These are phyloP conservation scores for Chymomyza costata DNA, from an alignment of 1,140 invertebrate species.

Conservation along the genomic window DNA sequence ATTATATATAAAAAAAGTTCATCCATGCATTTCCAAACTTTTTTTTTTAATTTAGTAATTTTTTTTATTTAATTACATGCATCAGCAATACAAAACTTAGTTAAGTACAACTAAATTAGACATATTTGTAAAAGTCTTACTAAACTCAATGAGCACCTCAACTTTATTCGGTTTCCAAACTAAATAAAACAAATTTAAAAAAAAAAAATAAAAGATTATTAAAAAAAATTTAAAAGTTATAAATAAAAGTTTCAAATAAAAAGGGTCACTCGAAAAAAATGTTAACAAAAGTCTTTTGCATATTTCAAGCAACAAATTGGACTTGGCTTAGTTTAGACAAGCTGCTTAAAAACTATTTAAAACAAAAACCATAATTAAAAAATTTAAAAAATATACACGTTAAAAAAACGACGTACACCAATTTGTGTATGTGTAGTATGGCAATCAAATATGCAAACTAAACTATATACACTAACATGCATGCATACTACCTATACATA, in stretches of 20 bases:
- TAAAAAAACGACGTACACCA: too few species aligned
- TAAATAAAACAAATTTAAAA: constrained; percentile 8
- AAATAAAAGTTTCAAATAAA: constrained; percentile 13
- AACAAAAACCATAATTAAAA: too few species aligned
- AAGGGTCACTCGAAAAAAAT: constrained; percentile 9
- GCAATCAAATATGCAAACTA: too few species aligned
- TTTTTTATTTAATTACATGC: constrained; percentile 21
- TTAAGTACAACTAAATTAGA: constrained; percentile 20
- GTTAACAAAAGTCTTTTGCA: too few species aligned
- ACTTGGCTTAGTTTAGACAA: constrained; percentile 28
- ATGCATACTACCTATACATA: too few species aligned
- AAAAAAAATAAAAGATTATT: constrained; percentile 15
- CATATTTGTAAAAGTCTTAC: constrained; percentile 24
- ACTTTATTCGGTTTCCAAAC: constrained; percentile 55
- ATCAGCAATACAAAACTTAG: constrained; percentile 10
- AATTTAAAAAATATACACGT: too few species aligned
- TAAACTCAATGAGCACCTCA: constrained; percentile 44
- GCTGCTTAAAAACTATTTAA: constrained; percentile 14
- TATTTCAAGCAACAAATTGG: constrained; percentile 18
- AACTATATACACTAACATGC: too few species aligned
- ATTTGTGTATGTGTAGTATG: too few species aligned
- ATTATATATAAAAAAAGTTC: constrained; percentile 15
- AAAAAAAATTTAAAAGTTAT: constrained; percentile 6
- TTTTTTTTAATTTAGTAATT: constrained; percentile 20
- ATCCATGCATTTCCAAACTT: constrained; percentile 17